Base-by-base conservation (phyloP, 2,113 vertebrate genomes). In the Coreoperca whiteheadi region DNA sequence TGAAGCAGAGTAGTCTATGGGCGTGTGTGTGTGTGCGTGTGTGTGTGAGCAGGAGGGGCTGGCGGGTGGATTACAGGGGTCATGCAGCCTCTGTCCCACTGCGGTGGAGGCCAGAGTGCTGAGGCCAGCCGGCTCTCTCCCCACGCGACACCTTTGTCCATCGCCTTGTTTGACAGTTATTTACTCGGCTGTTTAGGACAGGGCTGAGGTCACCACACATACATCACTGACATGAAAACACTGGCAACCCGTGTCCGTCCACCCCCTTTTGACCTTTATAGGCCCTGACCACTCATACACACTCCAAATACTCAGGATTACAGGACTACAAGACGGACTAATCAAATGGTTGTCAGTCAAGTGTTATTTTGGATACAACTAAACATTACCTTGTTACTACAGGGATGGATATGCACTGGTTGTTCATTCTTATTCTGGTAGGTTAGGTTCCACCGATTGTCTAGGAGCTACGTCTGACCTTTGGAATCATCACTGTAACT, bases 121-220 rank as follows among this genome's bases (percentile, higher is more conserved):
- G 81, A 69, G 83, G 74, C 86, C 15, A 25, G 56, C 72, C 54
- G 53, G 63, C 81, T n/a, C 70, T 70, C 71, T 53, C 88, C 79
- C 81, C 92, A 95, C 88, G 85, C 90, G 72, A 89, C 80, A 84
- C 94, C 95, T 94, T 96, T 95, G 95, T 95, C 89, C 79, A 15
- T 69, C 39, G 50, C 76, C 91, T 93, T 94, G 92, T 96, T 96
- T 93, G 91, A 95, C 95, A 96, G 94, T 95, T 93, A 95, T 96
- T 96, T 95, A 95, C 96, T 92, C 88, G 83, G 88, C 87, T 79
- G 86, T 94, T 95, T 89, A 84, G 90, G 75, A 85, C 88, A 53
- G 81, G 87, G 89, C 82, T 54, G 83, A 92, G 92, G 94, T 94
- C 93, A 91, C 66, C 41, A 23, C 74, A 89, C 89, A 88, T 71